Base-by-base conservation (phyloP, 1,140 invertebrate genomes). In the Polypedilum vanderplanki region DNA sequence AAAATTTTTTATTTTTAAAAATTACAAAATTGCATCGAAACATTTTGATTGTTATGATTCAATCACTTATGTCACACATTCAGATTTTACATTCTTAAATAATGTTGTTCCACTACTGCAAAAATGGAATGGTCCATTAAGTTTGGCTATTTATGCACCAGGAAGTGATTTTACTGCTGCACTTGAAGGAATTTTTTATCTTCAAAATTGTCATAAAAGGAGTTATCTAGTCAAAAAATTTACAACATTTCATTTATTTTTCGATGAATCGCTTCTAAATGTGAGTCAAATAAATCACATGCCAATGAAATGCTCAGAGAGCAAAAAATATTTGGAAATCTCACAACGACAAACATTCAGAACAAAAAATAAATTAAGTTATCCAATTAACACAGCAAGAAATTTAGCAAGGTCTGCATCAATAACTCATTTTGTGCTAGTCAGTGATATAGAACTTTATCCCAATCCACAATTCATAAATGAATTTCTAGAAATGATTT, bases 1-100 rank as follows among this genome's bases (percentile, higher is more conserved):
- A 46, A 46, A 46, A 9, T 46, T 46, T 46, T 12, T 46, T 2
- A 46, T 46, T 46, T 9, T 46, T 9, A 46, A 46, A 46, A 46
- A 46, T 46, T 46, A 46, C 41, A 46, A 12, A 46, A 46, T 12
- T 12, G 41, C 41, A 46, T 12, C 41, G 8, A 46, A 46, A 46
- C 8, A 46, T 80, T 83, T 75, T 83, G 78, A 80, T 12, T 90
- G 88, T 77, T 86, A 87, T 81, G 88, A 90, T 78, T 87, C 85
- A 76, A 83, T 92, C 18, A 92, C 90, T 0, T 89, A 90, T 76
- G 89, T 89, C 0, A 90, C 90, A 2, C 90, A 91, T 79, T 89
- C 87, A 7, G 89, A 90, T 78, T 89, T 76, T 41, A 79, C 77
- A 65, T 81, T 80, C 75, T 76, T 81, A 33, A 78, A 80, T 67